Evolutionary conservation across 2,888 invertebrate species (phyloP), one percentile per base, ranked within the genome.

Genomic region (Alsophila aescularia): DNA sequence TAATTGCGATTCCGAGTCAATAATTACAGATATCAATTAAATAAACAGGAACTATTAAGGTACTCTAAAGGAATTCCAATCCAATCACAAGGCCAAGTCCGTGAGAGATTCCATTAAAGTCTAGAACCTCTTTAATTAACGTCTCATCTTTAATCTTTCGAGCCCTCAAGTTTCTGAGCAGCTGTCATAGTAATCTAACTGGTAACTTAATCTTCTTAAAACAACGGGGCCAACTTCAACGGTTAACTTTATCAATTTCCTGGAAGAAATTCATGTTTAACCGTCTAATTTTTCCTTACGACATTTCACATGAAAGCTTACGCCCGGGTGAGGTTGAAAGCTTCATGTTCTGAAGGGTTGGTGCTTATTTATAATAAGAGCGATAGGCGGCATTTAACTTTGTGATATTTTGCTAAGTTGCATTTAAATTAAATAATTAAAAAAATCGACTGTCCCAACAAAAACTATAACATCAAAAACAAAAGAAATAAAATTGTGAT

Each of bases 221-320:
- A 40, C 52, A 52, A 52, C 41, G 40, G 41, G 35, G 37, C 37
- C 14, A 31, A 29, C 16, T 39, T 32, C 18, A 15, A 39, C 18
- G 29, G 14, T 44, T 39, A 52, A 52, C 44, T 52, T 52, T 41
- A 29, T 35, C 45, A 52, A 52, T 52, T 41, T 52, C 45, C 52
- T 34, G 34, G 18, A 35, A 45, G 39, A 52, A 18, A 35, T 13
- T 40, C 16, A 24, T 32, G 6, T 52, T 40, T 24, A 15, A 5
- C 7, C 24, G 24, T 24, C 5, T 4, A 18, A 4, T 34, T 45
- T 44, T 44, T 24, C n/a, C 8, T 32, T 9, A 18, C 15, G 9
- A 9, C 32, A 16, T 51, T 50, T 48, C 8, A 15, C 24, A 12
- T 40, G 35, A 24, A 41, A 15, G 16, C 15, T 34, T 49, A 47